These are phyloP conservation scores for Nansenia antarctica DNA, from an alignment of 2,113 vertebrate genomes.

Conservation along the genomic window DNA sequence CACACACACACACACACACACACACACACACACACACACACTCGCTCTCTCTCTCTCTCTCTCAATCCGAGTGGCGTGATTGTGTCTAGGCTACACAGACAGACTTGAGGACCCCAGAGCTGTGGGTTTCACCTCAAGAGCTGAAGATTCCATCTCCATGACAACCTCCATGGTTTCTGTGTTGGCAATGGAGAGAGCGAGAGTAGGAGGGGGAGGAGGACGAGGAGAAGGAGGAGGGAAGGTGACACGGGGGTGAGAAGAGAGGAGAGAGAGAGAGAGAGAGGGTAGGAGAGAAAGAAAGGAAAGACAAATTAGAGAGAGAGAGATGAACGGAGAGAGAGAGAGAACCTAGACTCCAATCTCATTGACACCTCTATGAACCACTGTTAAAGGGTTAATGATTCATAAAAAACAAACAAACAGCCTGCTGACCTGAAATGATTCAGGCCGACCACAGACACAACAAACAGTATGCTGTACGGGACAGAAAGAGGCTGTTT, in stretches of 20 bases:
- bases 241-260: not conserved
- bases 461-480: no score
- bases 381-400: no score
- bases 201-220: constrained; percentile 37
- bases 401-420: no score
- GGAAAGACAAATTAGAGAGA: not conserved
- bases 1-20: not conserved
- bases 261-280: constrained; percentile 14
- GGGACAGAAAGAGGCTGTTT: no score
- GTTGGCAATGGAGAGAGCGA: constrained; percentile 53
- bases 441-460: no score
- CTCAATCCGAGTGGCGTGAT: constrained; percentile 15
- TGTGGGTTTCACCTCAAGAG: constrained; percentile 57
- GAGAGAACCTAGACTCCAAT: constrained; percentile 26
- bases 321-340: not conserved
- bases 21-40: no score
- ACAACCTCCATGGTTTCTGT: constrained; percentile 65
- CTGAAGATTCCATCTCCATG: constrained; percentile 78
- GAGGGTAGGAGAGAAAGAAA: not conserved
- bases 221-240: constrained; percentile 8
- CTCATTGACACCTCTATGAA: not conserved
- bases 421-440: constrained; percentile 3
- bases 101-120: constrained; percentile 45
- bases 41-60: no score
- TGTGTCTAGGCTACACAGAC: constrained; percentile 12